Base-by-base conservation (phyloP, 2,113 vertebrate genomes). In the Equus przewalskii region DNA sequence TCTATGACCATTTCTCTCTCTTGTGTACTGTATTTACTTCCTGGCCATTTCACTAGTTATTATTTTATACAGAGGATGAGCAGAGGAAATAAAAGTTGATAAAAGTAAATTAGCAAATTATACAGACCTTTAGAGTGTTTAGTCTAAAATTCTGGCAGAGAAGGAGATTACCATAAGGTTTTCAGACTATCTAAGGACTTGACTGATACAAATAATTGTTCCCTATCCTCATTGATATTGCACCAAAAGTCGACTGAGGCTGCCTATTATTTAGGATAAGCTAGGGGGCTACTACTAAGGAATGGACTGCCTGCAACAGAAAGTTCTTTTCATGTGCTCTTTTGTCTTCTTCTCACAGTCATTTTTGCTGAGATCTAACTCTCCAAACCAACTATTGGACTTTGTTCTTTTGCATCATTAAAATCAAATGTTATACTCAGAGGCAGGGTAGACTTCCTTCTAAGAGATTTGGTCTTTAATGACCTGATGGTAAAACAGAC, bases 321-420 rank as follows among this genome's bases (percentile, higher is more conserved):
- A 70, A 36, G 12, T 58, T 87, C 62, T 89, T 92, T 87, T 73
- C 30, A 82, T 70, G n/a, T 83, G n/a, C 36, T 56, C 8, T 80
- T 91, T 85, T 64, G n/a, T 69, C 33, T 36, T 80, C 36, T 54
- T 92, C 21, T 92, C 80, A 14, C 2, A 81, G 36, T 83, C 36
- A 51, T 86, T 86, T 90, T 89, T 62, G 22, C 19, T 80, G 65
- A 46, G 46, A 30, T 76, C 64, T 92, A 79, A 94, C 65, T 94
- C 58, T 78, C 33, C 28, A 79, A 89, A 80, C 16, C 58, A 92
- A 80, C 58, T 51, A 60, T 10, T 81, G 49, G 41, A 73, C 54
- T 95, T 96, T 89, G 18, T 78, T 96, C 30, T 85, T 92, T 97
- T 83, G 22, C 51, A 54, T 91, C 85, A 93, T 88, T 92, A 93